These are phyloP conservation scores for Bradysia coprophila DNA, from an alignment of 1,140 invertebrate species.

Conservation along the genomic window DNA sequence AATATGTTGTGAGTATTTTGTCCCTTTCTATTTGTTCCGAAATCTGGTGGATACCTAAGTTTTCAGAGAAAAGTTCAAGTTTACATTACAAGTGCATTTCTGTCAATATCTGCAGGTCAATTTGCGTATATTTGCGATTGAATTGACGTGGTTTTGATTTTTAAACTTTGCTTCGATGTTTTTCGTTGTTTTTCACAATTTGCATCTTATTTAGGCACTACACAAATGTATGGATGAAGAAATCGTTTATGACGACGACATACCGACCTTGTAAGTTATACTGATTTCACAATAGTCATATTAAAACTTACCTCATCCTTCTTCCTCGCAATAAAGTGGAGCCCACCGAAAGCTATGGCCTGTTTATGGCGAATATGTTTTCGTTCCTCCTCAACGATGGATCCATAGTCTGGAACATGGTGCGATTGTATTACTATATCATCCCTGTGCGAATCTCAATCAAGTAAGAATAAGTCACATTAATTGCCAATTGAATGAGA, in stretches of 20 bases:
- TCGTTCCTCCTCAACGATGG: conserved; percentile 66
- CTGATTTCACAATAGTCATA: background rate
- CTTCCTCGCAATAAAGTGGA: conserved; percentile 35
- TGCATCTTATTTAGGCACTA: conserved; percentile 29
- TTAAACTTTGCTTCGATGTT: conserved; percentile 3
- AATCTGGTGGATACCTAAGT: too few relatives aligned
- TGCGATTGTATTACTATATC: conserved; percentile 66
- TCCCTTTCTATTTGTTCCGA: conserved; percentile 7
- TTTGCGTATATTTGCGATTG: too few relatives aligned
- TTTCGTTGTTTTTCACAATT: conserved; percentile 4
- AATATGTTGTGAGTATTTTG: conserved; percentile 33
- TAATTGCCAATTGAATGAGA: background rate
- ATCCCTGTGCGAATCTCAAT: conserved; percentile 60
- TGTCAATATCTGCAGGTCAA: too few relatives aligned
- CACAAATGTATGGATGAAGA: conserved; percentile 49
- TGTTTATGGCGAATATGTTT: conserved; percentile 65
- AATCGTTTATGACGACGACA: conserved; percentile 39
- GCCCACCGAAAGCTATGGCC: conserved; percentile 65
- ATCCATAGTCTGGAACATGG: conserved; percentile 76
- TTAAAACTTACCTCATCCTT: background rate
- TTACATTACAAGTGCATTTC: too few relatives aligned
- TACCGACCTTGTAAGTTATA: conserved; percentile 43
- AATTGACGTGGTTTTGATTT: conserved; percentile 7
- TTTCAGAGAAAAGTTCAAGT: too few relatives aligned
- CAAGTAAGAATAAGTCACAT: conserved; percentile 17